phyloP scores from a whole-genome alignment of 2,113 vertebrate species.

The Cathartes aura region DNA sequence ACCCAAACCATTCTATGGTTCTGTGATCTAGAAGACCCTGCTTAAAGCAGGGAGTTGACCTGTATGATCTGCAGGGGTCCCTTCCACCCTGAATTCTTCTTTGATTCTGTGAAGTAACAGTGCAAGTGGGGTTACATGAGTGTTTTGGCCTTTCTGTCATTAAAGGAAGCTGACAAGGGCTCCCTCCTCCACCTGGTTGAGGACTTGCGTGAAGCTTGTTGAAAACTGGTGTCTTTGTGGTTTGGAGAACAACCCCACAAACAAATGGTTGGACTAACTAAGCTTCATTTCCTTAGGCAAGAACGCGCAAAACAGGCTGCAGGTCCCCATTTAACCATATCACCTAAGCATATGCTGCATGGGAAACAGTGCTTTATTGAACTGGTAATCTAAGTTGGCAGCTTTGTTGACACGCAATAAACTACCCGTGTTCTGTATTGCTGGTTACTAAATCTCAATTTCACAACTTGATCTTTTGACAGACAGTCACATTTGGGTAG shows the following conservation, averaged over 20 bases:
- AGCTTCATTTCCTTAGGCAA: background rate
- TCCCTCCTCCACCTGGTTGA: background rate
- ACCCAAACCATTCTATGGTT: too few relatives aligned
- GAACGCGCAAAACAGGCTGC: background rate
- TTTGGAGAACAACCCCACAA: background rate
- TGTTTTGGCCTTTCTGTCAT: background rate
- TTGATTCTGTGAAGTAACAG: background rate
- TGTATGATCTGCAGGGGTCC: background rate
- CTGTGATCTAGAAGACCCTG: background rate
- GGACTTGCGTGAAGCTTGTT: background rate
- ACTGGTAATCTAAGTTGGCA: background rate
- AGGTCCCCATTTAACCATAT: background rate
- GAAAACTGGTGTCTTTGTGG: background rate
- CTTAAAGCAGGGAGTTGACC: background rate
- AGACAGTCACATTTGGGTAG: background rate
- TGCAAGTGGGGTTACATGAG: accelerated
- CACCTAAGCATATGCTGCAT: background rate
- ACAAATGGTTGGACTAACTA: background rate
- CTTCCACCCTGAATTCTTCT: background rate
- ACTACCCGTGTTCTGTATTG: background rate
- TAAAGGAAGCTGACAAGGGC: background rate
- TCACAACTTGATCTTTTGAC: background rate
- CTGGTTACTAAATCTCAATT: background rate
- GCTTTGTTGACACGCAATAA: background rate
- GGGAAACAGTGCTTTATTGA: background rate